These are phyloP conservation scores for Acronicta leporina DNA, from an alignment of 2,888 invertebrate genomes.

Conservation along the genomic window DNA sequence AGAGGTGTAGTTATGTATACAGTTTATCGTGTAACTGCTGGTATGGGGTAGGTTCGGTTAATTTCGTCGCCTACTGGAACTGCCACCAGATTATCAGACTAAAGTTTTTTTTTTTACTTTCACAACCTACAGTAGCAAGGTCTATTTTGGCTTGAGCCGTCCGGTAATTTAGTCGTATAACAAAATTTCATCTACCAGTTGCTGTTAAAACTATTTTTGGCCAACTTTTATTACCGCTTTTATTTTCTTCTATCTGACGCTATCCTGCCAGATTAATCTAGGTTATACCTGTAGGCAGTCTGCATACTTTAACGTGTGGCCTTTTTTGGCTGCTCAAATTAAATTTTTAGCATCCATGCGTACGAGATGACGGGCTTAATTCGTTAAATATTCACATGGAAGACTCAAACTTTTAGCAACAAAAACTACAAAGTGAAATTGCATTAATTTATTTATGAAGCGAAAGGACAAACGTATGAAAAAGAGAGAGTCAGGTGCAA, in stretches of 20 bases:
- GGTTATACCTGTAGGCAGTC: slow-evolving; percentile 1
- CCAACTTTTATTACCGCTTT: slow-evolving; percentile 7
- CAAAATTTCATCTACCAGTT: no score
- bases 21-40: no score
- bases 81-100: background rate
- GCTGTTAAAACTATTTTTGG: background rate
- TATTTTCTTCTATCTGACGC: slow-evolving; percentile 7
- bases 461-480: slow-evolving; percentile 12
- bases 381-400: slow-evolving; percentile 20
- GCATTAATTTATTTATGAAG: slow-evolving; percentile 20
- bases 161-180: background rate
- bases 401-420: slow-evolving; percentile 19
- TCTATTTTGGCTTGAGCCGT: background rate
- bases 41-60: no score
- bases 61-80: no score
- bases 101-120: background rate
- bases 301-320: background rate
- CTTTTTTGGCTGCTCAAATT: background rate
- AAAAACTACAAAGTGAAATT: slow-evolving; percentile 29
- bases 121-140: background rate
- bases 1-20: background rate
- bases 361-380: background rate
- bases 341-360: background rate
- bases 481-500: slow-evolving; percentile 23
- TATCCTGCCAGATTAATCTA: slow-evolving; percentile 16